A percentile compares a stretch with the other conserved stretches of the same genome.
Evolutionary conservation across 1,140 invertebrate species (phyloP).

Genomic region (Fopius arisanus): DNA sequence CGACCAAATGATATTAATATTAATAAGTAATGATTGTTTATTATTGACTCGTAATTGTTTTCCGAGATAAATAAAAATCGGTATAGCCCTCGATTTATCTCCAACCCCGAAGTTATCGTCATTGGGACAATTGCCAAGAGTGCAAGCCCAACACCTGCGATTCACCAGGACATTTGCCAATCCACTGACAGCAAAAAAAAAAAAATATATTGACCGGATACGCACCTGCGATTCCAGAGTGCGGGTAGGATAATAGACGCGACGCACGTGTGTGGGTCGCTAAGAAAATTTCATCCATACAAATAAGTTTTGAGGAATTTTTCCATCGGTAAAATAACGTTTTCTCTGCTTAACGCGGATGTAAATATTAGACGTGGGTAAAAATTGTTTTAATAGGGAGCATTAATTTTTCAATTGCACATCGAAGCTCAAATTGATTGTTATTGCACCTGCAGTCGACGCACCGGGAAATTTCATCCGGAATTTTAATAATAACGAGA

Average conservation of each 20-base stretch:
- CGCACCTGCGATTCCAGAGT: constrained; percentile 22
- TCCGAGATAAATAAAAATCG: too few relatives aligned
- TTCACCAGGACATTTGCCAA: background rate
- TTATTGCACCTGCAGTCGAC: too few relatives aligned
- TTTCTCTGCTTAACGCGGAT: background rate
- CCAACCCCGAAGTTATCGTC: too few relatives aligned
- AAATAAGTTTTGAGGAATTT: background rate
- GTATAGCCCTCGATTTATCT: background rate
- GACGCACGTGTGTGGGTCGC: constrained; percentile 7
- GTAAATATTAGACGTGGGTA: too few relatives aligned
- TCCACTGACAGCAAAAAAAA: background rate
- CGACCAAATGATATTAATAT: too few relatives aligned
- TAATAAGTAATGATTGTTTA: too few relatives aligned
- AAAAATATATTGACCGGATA: constrained; percentile 13
- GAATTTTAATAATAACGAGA: too few relatives aligned
- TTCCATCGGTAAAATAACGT: background rate
- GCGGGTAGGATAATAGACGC: constrained; percentile 16
- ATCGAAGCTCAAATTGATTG: too few relatives aligned
- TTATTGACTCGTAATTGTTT: too few relatives aligned
- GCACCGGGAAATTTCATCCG: too few relatives aligned
- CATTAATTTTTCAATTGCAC: too few relatives aligned
- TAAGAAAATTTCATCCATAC: constrained; percentile 5
- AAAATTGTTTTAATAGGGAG: too few relatives aligned
- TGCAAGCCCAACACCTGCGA: constrained; percentile 7
- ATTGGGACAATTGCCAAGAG: background rate